A percentile compares a stretch with the other conserved stretches of the same genome.
Evolutionary conservation across 2,888 invertebrate genomes (phyloP).

Genomic region (Brenthis daphne): DNA sequence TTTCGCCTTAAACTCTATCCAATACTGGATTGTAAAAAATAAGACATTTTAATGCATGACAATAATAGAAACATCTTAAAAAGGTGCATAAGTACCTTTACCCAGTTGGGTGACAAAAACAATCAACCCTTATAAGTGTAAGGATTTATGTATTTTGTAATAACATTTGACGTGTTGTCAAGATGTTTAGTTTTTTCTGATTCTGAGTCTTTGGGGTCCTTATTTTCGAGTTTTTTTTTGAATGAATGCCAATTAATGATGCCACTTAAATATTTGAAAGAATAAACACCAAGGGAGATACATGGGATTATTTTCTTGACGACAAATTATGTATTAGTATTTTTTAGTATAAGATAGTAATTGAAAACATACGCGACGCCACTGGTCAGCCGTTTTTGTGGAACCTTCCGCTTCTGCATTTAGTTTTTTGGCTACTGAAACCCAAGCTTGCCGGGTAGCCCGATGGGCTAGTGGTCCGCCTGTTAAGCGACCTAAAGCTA

Average conservation of each 20-base stretch:
- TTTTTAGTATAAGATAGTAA: background rate
- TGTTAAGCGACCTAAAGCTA: background rate
- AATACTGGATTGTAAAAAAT: background rate
- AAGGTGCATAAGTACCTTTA: no score
- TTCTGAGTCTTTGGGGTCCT: background rate
- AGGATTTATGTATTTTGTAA: background rate
- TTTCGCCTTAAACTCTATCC: no score
- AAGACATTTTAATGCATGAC: no score
- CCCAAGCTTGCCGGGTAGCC: conserved; percentile 8
- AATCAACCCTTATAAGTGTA: no score
- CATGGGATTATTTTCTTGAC: background rate
- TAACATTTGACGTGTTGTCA: conserved; percentile 10
- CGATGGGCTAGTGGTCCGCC: background rate
- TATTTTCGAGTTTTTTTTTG: background rate
- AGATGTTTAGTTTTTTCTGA: conserved; percentile 27
- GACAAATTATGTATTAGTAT: background rate
- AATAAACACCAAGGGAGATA: no score
- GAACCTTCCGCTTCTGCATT: conserved; percentile 6
- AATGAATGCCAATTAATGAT: background rate
- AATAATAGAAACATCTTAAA: no score
- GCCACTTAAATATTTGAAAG: background rate
- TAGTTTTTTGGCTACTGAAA: conserved; percentile 7
- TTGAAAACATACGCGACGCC: conserved; percentile 11
- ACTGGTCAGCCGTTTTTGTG: conserved; percentile 11
- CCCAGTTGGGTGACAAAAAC: no score